Evolutionary conservation across 2,113 vertebrate species (phyloP).

Genomic region (Neolamprologus devosi): DNA sequence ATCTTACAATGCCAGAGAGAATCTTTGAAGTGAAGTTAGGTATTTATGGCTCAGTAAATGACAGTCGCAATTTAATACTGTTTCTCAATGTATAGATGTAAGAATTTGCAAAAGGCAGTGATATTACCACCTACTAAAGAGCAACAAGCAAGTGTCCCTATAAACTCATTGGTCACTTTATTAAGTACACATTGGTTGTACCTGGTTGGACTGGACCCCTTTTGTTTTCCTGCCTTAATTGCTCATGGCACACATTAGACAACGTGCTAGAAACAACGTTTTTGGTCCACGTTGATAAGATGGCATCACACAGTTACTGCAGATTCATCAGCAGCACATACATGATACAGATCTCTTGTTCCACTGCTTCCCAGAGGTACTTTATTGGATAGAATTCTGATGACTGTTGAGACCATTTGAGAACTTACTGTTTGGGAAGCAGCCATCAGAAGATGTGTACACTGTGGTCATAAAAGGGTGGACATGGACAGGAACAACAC

Average conservation of each 20-base stretch:
- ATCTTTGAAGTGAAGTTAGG: rapidly evolving
- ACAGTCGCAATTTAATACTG: neutral
- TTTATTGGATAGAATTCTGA: neutral
- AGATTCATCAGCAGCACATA: neutral
- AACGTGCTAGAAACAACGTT: neutral
- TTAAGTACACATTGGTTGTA: neutral
- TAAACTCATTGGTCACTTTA: neutral
- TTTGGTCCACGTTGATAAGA: neutral
- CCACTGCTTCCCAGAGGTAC: neutral
- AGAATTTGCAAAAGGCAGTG: neutral
- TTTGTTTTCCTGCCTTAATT: neutral
- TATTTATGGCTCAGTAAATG: neutral
- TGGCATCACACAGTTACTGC: neutral
- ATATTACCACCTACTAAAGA: neutral
- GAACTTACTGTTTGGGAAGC: neutral
- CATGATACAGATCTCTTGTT: neutral
- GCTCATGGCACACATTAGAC: neutral
- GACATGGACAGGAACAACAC: neutral
- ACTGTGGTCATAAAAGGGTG: neutral
- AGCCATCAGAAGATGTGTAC: neutral
- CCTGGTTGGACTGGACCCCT: rapidly evolving
- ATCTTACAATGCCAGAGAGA: neutral
- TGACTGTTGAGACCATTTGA: neutral
- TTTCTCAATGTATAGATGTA: neutral
- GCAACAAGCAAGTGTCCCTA: neutral